Percentiles rank a stretch among this genome's conserved stretches.
Conservation (phyloP, 2,888 invertebrate species). For the Fragum fragum region DNA sequence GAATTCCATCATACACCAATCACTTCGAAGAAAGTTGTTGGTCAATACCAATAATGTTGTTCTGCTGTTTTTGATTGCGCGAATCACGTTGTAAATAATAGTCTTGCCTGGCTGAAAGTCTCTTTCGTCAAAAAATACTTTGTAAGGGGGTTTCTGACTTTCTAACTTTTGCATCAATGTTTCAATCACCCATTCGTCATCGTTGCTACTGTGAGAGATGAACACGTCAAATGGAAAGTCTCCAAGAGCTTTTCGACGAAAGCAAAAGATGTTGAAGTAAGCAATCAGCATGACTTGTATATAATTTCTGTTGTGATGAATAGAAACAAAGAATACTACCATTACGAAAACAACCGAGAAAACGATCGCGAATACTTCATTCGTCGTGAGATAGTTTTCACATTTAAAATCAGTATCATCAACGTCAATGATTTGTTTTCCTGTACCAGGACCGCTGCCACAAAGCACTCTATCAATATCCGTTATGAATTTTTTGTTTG, state of each 20-base stretch:
- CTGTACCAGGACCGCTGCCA: slow-evolving; percentile 28
- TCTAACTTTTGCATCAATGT: slow-evolving; percentile 26
- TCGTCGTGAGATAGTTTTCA: neutral
- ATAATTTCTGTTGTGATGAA: neutral
- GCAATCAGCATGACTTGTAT: slow-evolving; percentile 44
- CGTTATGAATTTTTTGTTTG: slow-evolving; percentile 25
- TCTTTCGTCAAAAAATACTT: slow-evolving; percentile 43
- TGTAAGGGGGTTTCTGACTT: slow-evolving; percentile 31
- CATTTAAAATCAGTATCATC: slow-evolving; percentile 44
- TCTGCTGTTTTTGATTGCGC: slow-evolving; percentile 38
- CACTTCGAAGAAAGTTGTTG: slow-evolving; percentile 49
- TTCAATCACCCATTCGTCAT: slow-evolving; percentile 33
- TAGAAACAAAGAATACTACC: slow-evolving; percentile 5
- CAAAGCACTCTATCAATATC: slow-evolving; percentile 44
- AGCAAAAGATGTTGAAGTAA: slow-evolving; percentile 33
- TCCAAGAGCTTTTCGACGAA: slow-evolving; percentile 12
- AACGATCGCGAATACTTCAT: slow-evolving; percentile 1
- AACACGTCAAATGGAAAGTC: slow-evolving; percentile 45
- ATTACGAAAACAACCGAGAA: neutral
- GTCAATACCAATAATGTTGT: slow-evolving; percentile 49
- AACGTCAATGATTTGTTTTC: slow-evolving; percentile 29
- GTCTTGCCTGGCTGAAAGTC: slow-evolving; percentile 42
- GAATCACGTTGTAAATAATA: slow-evolving; percentile 44
- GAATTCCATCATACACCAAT: slow-evolving; percentile 59
- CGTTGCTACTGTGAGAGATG: slow-evolving; percentile 46